Conservation (phyloP, 2,797 vertebrate species). For the Enteromius argenteus region DNA sequence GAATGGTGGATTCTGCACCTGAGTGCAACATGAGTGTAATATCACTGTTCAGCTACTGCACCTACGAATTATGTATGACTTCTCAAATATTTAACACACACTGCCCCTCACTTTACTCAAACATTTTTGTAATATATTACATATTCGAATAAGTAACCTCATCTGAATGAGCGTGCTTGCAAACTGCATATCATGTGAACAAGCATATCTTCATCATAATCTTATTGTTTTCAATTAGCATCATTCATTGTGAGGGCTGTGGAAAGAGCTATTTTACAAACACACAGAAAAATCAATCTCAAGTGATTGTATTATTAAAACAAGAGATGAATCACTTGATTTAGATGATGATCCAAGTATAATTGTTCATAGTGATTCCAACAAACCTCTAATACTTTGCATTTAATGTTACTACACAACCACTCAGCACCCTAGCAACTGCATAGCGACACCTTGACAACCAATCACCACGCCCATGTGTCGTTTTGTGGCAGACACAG, state of each 20-base stretch:
- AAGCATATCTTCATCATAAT: constrained; percentile 21
- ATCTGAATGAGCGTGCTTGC: constrained; percentile 1
- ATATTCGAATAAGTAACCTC: background rate
- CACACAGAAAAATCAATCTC: constrained; percentile 1
- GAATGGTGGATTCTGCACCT: constrained; percentile 10
- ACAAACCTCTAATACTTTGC: background rate
- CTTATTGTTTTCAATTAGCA: constrained; percentile 34
- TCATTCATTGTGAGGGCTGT: background rate
- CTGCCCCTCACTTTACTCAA: constrained; percentile 16
- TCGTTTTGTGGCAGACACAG: background rate
- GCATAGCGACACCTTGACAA: background rate
- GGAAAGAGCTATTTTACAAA: constrained; percentile 12
- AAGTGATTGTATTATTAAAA: constrained; percentile 12
- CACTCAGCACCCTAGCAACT: background rate
- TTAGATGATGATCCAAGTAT: constrained; percentile 11
- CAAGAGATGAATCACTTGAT: constrained; percentile 19
- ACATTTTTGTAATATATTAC: constrained; percentile 24
- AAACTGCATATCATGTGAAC: background rate
- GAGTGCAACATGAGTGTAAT: constrained; percentile 37
- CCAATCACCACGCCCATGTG: background rate
- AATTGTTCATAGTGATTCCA: background rate
- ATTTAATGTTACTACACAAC: background rate
- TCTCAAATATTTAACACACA: constrained; percentile 33
- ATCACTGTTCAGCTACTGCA: constrained; percentile 24
- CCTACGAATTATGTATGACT: constrained; percentile 39